Base-by-base conservation (phyloP, 2,113 vertebrate genomes). In the Chionomys nivalis region DNA sequence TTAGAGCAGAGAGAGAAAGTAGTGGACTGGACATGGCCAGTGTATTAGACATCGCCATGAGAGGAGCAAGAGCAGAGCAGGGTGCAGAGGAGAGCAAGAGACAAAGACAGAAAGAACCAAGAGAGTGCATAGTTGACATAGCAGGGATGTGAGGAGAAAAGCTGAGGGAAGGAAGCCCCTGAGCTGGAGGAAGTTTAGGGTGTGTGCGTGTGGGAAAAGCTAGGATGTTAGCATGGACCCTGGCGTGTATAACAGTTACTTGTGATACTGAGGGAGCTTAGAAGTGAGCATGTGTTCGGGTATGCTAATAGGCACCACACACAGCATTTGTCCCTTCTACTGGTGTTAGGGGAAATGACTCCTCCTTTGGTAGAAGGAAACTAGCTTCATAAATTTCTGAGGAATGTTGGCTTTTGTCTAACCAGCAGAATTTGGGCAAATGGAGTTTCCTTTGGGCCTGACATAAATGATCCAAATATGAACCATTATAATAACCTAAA, bases 391-490 rank as follows among this genome's bases (percentile, higher is more conserved):
- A 28, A 42, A 63, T 42, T 83, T 55, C 55, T 83, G n/a, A 63
- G 24, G 55, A 63, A 42, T 63, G n/a, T 12, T 63, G 13, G 55
- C 24, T 31, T 63, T 83, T 63, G 55, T 58, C 79, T 26, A 61
- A 61, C 36, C 23, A 58, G 7, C 55, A 83, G 55, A 42, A 83
- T 83, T 83, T 63, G 24, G 14, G 13, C 24, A 63, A 39, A 63
- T 63, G n/a, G n/a, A 63, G 5, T 63, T 83, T 83, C n/a, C 58
- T 63, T 83, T 83, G 55, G 14, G 26, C 36, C 6, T 61, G 79
- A 61, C 55, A 78, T 88, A 96, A 63, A n/a, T 89, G 52, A 70
- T 78, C 58, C 95, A 76, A 94, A 68, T 86, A 55, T 61, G 5
- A 94, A 39, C 65, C 49, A 66, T 61, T 63, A 86, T 65, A 36